Evolutionary conservation across 2,113 vertebrate genomes (phyloP), one percentile per base, ranked within the genome.

Genomic region (Pelmatolapia mariae): DNA sequence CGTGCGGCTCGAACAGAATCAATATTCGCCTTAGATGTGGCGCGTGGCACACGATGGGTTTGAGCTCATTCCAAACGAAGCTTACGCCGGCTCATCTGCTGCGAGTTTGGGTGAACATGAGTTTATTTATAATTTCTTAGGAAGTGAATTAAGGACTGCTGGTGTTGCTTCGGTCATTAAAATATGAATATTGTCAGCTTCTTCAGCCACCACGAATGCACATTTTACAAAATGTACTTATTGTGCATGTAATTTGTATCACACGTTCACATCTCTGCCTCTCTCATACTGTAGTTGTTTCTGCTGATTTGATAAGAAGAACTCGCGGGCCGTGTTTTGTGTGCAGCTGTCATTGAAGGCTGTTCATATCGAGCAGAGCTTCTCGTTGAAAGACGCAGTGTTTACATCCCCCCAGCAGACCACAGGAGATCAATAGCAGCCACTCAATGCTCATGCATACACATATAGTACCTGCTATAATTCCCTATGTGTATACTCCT

Each of bases 391-490:
- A 95, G 94, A 95, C 92, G 91, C 91, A 33, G 92, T 95, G 95
- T 96, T 96, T 96, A 94, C 94, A 94, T 92, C 94, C 94, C 91
- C 88, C 81, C 82, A 88, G 85, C 94, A 88, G 89, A 90, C 94
- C 92, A 73, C 91, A 85, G 86, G 91, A 90, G 94, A 95, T 96
- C 95, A 90, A 95, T 96, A 92, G 82, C 90, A 90, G 71, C 91
- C 92, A 94, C 95, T 95, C 95, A 63, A 96, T 95, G 87, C 94
- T 96, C 95, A 96, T 96, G 93, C 94, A 96, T 96, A 95, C 93
- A 92, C 94, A 96, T 95, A 89, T 88, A 90, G 91, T 91, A 84
- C 92, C 89, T 76, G 68, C 90, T 91, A 84, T 90, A 90, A 94
- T 95, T 93, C 91, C 92, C 92, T 85, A 53, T 83, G 88, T 88